Conservation (phyloP, 2,888 invertebrate species). For the Achlya flavicornis region DNA sequence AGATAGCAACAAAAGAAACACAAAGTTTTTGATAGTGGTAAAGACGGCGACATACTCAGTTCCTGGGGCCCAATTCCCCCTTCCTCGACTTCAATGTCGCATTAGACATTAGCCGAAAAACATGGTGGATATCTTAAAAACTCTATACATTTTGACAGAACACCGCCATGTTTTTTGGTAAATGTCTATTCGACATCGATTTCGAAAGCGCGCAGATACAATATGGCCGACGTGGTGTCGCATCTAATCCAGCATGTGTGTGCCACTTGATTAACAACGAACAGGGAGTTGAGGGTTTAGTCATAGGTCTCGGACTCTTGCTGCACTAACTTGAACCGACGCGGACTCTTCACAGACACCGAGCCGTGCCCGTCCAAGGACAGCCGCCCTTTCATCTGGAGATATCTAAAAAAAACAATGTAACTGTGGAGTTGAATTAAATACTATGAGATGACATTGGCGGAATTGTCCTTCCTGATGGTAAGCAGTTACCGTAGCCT, state of each 20-base stretch:
- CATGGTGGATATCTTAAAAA: no score
- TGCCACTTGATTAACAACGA: background rate
- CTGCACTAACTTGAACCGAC: constrained; percentile 94
- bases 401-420: constrained; percentile 66
- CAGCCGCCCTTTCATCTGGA: constrained; percentile 91
- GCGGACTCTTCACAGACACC: constrained; percentile 92
- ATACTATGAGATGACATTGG: no score
- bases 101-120: no score
- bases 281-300: constrained; percentile 66
- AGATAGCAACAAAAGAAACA: no score
- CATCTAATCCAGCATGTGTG: background rate
- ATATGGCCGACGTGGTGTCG: background rate
- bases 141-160: no score
- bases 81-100: no score
- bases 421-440: background rate
- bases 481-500: no score
- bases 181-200: no score
- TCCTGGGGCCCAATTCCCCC: background rate
- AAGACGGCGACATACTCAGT: background rate
- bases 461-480: no score
- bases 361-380: constrained; percentile 90
- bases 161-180: no score
- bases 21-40: background rate
- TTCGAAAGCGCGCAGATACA: background rate
- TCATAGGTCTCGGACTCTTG: constrained; percentile 96